Conservation (phyloP, 2,797 vertebrate species). For the Mycteria americana region DNA sequence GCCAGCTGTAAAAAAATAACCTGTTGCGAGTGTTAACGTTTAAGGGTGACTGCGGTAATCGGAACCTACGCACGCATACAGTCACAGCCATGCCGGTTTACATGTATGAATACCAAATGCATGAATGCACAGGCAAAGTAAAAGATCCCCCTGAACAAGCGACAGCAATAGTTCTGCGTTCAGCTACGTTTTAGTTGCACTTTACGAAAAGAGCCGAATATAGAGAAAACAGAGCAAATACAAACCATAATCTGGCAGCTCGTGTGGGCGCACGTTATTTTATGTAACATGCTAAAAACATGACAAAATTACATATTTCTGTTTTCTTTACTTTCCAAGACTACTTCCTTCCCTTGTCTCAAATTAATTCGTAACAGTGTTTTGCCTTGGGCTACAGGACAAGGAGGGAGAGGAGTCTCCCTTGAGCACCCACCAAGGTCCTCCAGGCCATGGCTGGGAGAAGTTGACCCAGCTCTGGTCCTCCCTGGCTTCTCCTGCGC, state of each 20-base stretch:
- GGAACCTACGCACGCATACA: rapidly evolving
- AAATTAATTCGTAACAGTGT: neutral
- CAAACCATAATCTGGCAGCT: neutral
- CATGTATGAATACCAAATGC: neutral
- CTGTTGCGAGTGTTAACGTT: neutral
- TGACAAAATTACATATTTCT: neutral
- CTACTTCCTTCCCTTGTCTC: neutral
- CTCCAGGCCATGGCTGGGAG: neutral
- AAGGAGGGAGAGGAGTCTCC: neutral
- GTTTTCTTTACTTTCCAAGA: neutral
- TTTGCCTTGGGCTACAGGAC: neutral
- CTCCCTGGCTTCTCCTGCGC: neutral
- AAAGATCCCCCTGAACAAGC: neutral
- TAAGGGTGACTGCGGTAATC: neutral
- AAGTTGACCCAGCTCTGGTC: neutral
- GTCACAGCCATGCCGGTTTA: rapidly evolving
- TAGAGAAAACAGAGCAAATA: neutral
- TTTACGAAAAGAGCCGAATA: neutral
- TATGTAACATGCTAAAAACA: neutral
- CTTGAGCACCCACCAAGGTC: neutral
- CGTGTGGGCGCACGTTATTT: neutral
- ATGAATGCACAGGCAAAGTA: neutral
- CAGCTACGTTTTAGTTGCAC: neutral
- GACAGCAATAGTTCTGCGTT: neutral
- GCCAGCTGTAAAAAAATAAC: neutral